Evolutionary conservation across 2,113 vertebrate species (phyloP).

Genomic region (Elephantulus edwardii): DNA sequence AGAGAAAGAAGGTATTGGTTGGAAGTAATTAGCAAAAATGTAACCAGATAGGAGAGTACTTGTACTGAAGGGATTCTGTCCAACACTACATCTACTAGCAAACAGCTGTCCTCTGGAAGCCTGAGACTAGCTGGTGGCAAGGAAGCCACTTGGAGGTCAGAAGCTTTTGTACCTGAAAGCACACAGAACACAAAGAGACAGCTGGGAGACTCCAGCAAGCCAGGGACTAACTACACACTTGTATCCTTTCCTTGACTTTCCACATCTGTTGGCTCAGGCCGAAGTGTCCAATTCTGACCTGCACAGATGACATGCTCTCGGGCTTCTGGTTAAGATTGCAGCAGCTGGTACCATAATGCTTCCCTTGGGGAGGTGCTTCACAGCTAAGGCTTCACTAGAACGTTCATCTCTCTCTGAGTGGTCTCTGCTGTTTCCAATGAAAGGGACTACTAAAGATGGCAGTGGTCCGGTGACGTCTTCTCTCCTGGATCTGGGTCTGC

Average conservation of each 20-base stretch:
- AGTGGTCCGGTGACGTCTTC: no score
- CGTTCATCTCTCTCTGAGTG: not conserved
- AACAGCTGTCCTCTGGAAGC: not conserved
- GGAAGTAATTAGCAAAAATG: not conserved
- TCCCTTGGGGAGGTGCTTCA: not conserved
- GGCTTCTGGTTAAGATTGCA: not conserved
- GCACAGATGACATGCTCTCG: not conserved
- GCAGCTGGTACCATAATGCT: not conserved
- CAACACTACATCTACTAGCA: not conserved
- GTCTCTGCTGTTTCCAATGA: not conserved
- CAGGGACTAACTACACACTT: not conserved
- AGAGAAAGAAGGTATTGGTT: not conserved
- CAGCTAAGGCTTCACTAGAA: not conserved
- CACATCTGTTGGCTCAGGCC: not conserved
- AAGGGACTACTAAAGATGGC: not conserved
- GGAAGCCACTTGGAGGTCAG: not conserved
- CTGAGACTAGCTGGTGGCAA: not conserved
- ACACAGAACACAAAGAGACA: not conserved
- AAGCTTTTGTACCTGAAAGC: not conserved
- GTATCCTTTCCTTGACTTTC: not conserved
- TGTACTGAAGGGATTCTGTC: not conserved
- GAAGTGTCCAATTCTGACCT: not conserved
- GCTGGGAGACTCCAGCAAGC: not conserved
- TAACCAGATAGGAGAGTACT: not conserved
- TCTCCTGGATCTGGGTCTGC: not conserved